phyloP scores from a whole-genome alignment of 2,888 invertebrate genomes.

The Branchellion lobata region DNA sequence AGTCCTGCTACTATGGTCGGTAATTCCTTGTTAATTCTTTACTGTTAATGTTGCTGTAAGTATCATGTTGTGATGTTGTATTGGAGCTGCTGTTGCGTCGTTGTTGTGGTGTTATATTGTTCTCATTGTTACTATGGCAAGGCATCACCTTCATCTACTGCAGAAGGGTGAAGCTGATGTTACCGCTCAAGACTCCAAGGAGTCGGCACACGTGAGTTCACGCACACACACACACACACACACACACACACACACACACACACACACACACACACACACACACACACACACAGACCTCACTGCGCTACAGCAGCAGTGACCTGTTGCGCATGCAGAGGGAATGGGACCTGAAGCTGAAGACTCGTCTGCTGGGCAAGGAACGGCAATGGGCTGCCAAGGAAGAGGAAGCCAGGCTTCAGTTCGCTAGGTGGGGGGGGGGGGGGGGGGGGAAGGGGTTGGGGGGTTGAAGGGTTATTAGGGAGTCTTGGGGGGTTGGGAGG shows the following conservation, averaged over 20 bases:
- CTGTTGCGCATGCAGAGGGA: conserved; percentile 37
- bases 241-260: not conserved
- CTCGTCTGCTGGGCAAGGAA: conserved; percentile 17
- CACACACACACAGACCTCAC: conserved; percentile 1
- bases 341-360: conserved; percentile 36
- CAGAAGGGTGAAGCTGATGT: too few species aligned
- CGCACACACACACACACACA: not conserved
- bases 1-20: not conserved
- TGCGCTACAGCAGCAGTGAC: conserved; percentile 37
- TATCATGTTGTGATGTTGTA: too few species aligned
- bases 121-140: too few species aligned
- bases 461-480: too few species aligned
- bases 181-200: too few species aligned
- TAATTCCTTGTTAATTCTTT: too few species aligned
- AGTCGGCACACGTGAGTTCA: not conserved
- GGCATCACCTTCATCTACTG: too few species aligned
- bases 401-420: conserved; percentile 7
- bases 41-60: too few species aligned
- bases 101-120: too few species aligned
- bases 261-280: conserved; percentile 9
- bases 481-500: not conserved
- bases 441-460: conserved; percentile 55
- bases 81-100: too few species aligned
- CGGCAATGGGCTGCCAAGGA: conserved; percentile 28
- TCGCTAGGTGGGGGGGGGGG: not conserved